These are phyloP conservation scores for Scrobipalpa costella DNA, from an alignment of 2,888 invertebrate species.

Conservation along the genomic window DNA sequence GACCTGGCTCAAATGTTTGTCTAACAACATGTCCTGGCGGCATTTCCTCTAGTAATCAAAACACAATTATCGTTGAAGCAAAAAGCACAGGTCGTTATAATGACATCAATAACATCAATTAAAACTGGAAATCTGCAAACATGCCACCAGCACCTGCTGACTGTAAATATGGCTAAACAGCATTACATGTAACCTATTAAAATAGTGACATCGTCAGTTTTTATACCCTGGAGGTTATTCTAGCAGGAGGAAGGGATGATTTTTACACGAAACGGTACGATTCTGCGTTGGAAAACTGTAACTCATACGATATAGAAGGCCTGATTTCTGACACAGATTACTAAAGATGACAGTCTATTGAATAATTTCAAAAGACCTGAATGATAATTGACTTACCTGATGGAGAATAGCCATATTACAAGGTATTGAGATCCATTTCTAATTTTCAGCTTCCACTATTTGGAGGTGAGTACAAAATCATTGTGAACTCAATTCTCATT, in stretches of 20 bases:
- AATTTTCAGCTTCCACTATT: too few relatives aligned
- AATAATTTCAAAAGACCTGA: too few relatives aligned
- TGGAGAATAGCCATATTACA: too few relatives aligned
- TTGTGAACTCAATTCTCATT: too few relatives aligned
- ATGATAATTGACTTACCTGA: too few relatives aligned
- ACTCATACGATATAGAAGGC: background rate
- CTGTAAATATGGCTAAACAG: slow-evolving; percentile 44
- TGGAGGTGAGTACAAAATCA: too few relatives aligned
- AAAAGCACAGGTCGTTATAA: slow-evolving; percentile 26
- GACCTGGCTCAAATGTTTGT: slow-evolving; percentile 11
- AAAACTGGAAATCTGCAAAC: slow-evolving; percentile 44
- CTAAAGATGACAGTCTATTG: too few relatives aligned
- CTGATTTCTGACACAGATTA: background rate
- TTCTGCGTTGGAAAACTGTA: background rate
- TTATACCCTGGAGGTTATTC: slow-evolving; percentile 32
- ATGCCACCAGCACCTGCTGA: slow-evolving; percentile 48
- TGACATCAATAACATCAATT: slow-evolving; percentile 33
- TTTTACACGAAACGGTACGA: background rate
- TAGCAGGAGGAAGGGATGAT: background rate
- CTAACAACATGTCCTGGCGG: slow-evolving; percentile 14
- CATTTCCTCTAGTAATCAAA: slow-evolving; percentile 23
- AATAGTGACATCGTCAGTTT: slow-evolving; percentile 40
- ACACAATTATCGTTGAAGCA: slow-evolving; percentile 20
- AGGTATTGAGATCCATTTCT: too few relatives aligned
- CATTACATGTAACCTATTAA: slow-evolving; percentile 48